These are phyloP conservation scores for Odontamblyopus rebecca DNA, from an alignment of 2,797 vertebrate genomes.

Conservation along the genomic window DNA sequence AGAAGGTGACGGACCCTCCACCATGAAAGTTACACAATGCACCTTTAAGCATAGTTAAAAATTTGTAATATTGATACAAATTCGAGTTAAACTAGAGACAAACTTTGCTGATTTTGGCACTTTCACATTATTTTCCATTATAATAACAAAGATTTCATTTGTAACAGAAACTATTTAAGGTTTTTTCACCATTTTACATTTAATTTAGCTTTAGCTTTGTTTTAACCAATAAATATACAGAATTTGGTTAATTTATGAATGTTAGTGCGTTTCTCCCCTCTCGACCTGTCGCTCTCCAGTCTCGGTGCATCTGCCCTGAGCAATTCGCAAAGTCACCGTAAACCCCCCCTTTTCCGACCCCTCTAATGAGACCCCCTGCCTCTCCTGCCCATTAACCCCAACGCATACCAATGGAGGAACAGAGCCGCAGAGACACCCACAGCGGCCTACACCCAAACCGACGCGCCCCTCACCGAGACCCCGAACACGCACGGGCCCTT, in stretches of 20 bases:
- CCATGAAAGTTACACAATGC: too few relatives aligned
- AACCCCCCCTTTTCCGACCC: slow-evolving; percentile 5
- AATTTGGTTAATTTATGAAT: background rate
- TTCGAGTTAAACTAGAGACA: too few relatives aligned
- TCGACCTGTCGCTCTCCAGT: slow-evolving; percentile 27
- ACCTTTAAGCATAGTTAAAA: too few relatives aligned
- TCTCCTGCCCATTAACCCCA: slow-evolving; percentile 65
- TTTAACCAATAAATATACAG: background rate
- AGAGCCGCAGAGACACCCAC: slow-evolving; percentile 62
- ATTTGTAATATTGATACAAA: too few relatives aligned
- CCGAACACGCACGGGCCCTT: slow-evolving; percentile 46
- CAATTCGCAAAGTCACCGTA: slow-evolving; percentile 43
- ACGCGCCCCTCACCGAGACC: slow-evolving; percentile 54
- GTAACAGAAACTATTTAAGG: too few relatives aligned
- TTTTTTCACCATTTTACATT: too few relatives aligned
- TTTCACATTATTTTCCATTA: too few relatives aligned
- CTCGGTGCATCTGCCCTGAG: slow-evolving; percentile 60
- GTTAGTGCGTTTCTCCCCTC: background rate
- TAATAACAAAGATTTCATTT: too few relatives aligned
- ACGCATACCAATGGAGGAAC: slow-evolving; percentile 76
- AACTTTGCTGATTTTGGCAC: too few relatives aligned
- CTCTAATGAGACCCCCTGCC: slow-evolving; percentile 76
- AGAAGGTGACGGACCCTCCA: too few relatives aligned
- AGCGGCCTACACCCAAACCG: slow-evolving; percentile 55
- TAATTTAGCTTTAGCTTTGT: too few relatives aligned